These are phyloP conservation scores for Episyrphus balteatus DNA, from an alignment of 1,140 invertebrate species.

Conservation along the genomic window DNA sequence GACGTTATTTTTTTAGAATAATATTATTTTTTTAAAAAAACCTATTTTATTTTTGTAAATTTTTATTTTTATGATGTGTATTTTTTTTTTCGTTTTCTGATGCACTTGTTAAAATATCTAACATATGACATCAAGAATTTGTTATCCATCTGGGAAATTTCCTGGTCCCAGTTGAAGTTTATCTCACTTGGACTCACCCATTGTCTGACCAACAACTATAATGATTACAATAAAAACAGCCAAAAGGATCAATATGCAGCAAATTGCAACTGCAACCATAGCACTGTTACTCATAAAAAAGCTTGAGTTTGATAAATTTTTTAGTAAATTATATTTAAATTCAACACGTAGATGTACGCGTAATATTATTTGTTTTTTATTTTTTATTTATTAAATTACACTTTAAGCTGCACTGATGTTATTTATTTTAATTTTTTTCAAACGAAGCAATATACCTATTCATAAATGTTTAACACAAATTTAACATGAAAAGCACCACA, in stretches of 20 bases:
- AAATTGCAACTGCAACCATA: conserved; percentile 68
- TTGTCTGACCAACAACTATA: conserved; percentile 61
- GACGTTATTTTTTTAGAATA: no score
- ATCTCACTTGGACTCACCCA: conserved; percentile 46
- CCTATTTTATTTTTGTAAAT: no score
- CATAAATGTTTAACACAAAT: no score
- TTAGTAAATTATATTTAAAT: no score
- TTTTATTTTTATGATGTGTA: not conserved
- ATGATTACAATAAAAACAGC: conserved; percentile 67
- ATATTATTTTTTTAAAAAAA: not conserved
- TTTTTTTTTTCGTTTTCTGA: not conserved
- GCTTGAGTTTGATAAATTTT: conserved; percentile 1
- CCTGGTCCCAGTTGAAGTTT: conserved; percentile 38
- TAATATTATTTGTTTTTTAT: no score
- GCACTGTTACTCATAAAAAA: conserved; percentile 35
- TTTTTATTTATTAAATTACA: no score
- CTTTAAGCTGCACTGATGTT: no score
- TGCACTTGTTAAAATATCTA: not conserved
- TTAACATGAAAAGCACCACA: no score
- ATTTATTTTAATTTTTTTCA: no score
- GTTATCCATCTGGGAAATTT: conserved; percentile 39
- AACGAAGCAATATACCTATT: no score
- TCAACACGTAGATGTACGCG: no score
- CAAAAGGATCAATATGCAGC: conserved; percentile 62
- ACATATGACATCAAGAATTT: conserved; percentile 11